Evolutionary conservation across 2,888 invertebrate genomes (phyloP), one percentile per base, ranked within the genome.

Genomic region (Amblyjoppa fuscipennis): DNA sequence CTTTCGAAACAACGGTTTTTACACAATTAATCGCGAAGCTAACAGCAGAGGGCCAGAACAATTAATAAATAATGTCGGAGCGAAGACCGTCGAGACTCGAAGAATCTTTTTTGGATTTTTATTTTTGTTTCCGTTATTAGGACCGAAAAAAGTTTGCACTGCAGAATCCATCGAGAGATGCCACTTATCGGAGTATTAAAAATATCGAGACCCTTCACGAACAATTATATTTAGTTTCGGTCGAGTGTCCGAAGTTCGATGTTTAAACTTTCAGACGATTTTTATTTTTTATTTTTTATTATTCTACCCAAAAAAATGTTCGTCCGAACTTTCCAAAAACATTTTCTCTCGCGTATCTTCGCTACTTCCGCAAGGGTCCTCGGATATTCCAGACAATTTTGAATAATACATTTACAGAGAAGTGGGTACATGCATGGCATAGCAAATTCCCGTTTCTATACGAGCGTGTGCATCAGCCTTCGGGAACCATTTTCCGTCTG

Each of bases 401-500:
- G 53, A 77, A 68, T 77, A 77, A 77, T 56, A 77, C 61, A 77
- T 77, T 56, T 51, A 80, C 70, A 38, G 74, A 53, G 56, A 84
- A 79, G 79, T 71, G 71, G 16, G 28, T 34, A 51, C 74, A 53
- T 71, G 45, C 53, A 76, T 59, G 59, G 66, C 25, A 73, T 73
- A 49, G 68, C 77, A 68, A 73, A 76, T 85, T 80, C 68, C 6
- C 68, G 68, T 77, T 69, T 16, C 59, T 76, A 25, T 61, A 69
- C 76, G 38, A 25, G 20, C 41, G 51, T 56, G 69, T 80, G 76
- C 76, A 81, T 83, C 64, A 70, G 70, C 77, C 74, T 70, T 83
- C 64, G 74, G 70, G 78, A 81, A 59, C 81, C 64, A 83, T 81
- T 86, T 83, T 77, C 81, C 77, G 51, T 70, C 74, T 64, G 74